These are phyloP conservation scores for Enteromius paludinosus DNA, from an alignment of 2,797 vertebrate genomes.

Conservation along the genomic window DNA sequence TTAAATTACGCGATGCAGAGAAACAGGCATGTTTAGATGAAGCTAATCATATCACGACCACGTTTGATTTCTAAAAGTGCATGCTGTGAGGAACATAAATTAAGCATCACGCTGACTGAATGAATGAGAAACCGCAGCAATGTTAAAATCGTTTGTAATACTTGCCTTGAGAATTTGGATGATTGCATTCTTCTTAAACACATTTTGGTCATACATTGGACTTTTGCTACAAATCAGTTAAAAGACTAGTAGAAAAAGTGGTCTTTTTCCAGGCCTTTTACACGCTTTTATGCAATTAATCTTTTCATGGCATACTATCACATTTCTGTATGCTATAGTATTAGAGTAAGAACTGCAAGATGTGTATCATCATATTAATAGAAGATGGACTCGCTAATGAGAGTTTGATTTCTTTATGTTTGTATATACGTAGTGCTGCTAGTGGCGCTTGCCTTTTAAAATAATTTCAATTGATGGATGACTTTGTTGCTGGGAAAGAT, in stretches of 20 bases:
- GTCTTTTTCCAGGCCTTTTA: neutral
- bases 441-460: constrained; percentile 13
- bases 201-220: constrained; percentile 14
- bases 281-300: neutral
- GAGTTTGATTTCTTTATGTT: constrained; percentile 37
- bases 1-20: constrained; percentile 69
- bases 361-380: neutral
- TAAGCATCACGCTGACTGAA: constrained; percentile 36
- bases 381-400: constrained; percentile 27
- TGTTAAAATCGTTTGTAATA: constrained; percentile 2
- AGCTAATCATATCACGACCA: constrained; percentile 72
- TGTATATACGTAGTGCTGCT: constrained; percentile 15
- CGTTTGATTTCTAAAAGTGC: constrained; percentile 63
- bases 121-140: constrained; percentile 4
- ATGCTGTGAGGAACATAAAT: constrained; percentile 63
- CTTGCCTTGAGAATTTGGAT: constrained; percentile 12
- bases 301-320: neutral
- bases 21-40: constrained; percentile 70
- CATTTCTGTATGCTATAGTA: neutral
- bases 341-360: constrained; percentile 1
- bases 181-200: constrained; percentile 34
- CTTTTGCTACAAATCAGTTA: neutral
- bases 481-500: constrained; percentile 64
- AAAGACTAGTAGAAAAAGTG: neutral
- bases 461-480: constrained; percentile 69